These are phyloP conservation scores for Trachythela sp. DNA, from an alignment of 64 coral and sea anemone genomes.

Conservation along the genomic window DNA sequence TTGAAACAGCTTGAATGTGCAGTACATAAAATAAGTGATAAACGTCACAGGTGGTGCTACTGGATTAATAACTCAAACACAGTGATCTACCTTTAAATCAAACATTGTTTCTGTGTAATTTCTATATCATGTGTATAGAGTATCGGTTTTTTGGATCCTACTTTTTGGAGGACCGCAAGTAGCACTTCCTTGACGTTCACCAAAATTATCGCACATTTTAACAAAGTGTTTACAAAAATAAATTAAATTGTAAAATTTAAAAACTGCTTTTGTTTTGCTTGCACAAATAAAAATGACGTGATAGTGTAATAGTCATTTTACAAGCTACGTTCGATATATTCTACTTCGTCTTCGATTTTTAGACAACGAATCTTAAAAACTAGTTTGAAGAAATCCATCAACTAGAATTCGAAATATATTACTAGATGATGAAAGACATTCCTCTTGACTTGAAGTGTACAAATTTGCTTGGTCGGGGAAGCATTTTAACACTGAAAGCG, in stretches of 20 bases:
- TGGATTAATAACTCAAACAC: not conserved
- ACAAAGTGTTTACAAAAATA: not conserved
- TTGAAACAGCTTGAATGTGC: not conserved
- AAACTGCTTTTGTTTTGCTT: too few relatives aligned
- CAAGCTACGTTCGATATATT: not conserved
- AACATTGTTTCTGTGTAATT: constrained; percentile 22
- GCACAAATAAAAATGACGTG: not conserved
- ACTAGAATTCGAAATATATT: constrained; percentile 2
- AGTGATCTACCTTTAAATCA: not conserved
- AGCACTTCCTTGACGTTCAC: not conserved
- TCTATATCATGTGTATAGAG: too few relatives aligned
- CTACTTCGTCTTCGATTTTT: not conserved
- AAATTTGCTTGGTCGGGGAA: not conserved
- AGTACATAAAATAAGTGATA: not conserved
- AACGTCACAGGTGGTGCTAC: not conserved
- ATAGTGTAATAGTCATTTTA: not conserved
- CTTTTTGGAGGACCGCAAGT: constrained; percentile 1
- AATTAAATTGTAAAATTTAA: not conserved
- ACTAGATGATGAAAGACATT: not conserved
- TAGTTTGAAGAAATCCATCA: constrained; percentile 6
- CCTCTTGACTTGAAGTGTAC: not conserved
- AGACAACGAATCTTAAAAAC: not conserved
- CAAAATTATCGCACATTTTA: not conserved
- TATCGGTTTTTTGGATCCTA: too few relatives aligned
- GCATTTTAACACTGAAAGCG: not conserved